Percentiles rank a stretch among this genome's conserved stretches.
Conservation (phyloP, 2,888 invertebrate species). For the Parnassius orleans region DNA sequence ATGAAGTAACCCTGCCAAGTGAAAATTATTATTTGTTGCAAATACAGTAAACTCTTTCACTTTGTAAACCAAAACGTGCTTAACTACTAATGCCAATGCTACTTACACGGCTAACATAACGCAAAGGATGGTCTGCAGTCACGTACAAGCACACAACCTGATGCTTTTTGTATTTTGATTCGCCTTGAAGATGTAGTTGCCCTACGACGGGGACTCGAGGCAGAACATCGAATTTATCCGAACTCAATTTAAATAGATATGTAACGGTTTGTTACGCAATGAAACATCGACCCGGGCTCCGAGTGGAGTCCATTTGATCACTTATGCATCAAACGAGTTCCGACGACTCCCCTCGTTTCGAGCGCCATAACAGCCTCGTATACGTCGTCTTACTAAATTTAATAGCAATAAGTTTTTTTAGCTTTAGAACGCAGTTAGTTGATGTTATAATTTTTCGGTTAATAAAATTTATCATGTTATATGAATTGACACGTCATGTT, state of each 20-base stretch:
- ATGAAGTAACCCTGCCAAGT: background rate
- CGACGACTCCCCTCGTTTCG: conserved; percentile 50
- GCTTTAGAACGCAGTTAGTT: conserved; percentile 45
- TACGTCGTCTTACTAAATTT: conserved; percentile 49
- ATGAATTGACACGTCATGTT: conserved; percentile 12
- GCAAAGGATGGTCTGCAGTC: conserved; percentile 49
- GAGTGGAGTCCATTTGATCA: conserved; percentile 64
- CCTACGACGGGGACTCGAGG: conserved; percentile 38
- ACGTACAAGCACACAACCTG: conserved; percentile 58
- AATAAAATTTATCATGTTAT: conserved; percentile 15
- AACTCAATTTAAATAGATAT: conserved; percentile 72
- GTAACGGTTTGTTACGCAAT: conserved; percentile 74
- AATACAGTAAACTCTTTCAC: background rate
- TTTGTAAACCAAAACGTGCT: conserved; percentile 16
- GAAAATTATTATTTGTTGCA: conserved; percentile 9
- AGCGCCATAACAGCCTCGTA: conserved; percentile 39
- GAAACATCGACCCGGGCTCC: conserved; percentile 65
- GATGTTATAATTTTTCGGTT: conserved; percentile 21
- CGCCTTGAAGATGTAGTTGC: conserved; percentile 45
- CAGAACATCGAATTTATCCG: conserved; percentile 60
- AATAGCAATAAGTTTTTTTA: conserved; percentile 54
- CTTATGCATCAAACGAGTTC: conserved; percentile 73
- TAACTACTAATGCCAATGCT: conserved; percentile 15
- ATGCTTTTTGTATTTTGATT: conserved; percentile 49
- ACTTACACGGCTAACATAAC: conserved; percentile 47